A percentile compares a stretch with the other conserved stretches of the same genome.
Conservation (phyloP, 2,888 invertebrate species). For the Ectemnius cavifrons region DNA sequence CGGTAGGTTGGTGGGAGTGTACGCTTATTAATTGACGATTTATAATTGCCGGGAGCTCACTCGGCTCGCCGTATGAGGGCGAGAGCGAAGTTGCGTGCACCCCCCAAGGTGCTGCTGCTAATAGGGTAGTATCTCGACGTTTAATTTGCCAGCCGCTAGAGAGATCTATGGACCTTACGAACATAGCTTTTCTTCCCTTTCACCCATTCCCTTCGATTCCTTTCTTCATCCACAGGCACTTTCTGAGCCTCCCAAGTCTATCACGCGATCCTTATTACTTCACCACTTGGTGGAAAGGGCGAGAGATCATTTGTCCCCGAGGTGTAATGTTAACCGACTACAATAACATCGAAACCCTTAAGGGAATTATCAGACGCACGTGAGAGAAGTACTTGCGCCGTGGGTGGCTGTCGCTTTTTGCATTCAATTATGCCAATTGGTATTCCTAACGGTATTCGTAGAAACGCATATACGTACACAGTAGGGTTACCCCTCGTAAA, state of each 20-base stretch:
- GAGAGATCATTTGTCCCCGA: neutral
- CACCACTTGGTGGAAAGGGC: neutral
- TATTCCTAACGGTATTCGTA: no score
- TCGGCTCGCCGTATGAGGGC: constrained; percentile 45
- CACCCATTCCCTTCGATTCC: neutral
- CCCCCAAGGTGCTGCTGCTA: constrained; percentile 62
- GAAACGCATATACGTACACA: no score
- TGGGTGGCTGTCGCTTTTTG: neutral
- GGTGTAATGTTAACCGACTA: neutral
- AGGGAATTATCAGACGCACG: neutral
- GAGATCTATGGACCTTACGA: constrained; percentile 65
- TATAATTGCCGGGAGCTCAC: constrained; percentile 65
- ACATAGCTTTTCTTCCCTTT: constrained; percentile 19
- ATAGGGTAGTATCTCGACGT: constrained; percentile 67
- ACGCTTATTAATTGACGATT: constrained; percentile 70
- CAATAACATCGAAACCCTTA: neutral
- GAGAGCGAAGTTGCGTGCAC: constrained; percentile 52
- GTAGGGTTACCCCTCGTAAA: no score
- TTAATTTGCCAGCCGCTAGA: constrained; percentile 35
- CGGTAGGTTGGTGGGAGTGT: constrained; percentile 51
- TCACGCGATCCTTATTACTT: neutral
- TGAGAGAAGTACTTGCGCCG: neutral
- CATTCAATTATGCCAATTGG: neutral
- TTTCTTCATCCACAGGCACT: neutral
- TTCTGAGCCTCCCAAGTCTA: neutral